Evolutionary conservation across 2,888 invertebrate species (phyloP), one percentile per base, ranked within the genome.

Genomic region (Sesia bembeciformis): DNA sequence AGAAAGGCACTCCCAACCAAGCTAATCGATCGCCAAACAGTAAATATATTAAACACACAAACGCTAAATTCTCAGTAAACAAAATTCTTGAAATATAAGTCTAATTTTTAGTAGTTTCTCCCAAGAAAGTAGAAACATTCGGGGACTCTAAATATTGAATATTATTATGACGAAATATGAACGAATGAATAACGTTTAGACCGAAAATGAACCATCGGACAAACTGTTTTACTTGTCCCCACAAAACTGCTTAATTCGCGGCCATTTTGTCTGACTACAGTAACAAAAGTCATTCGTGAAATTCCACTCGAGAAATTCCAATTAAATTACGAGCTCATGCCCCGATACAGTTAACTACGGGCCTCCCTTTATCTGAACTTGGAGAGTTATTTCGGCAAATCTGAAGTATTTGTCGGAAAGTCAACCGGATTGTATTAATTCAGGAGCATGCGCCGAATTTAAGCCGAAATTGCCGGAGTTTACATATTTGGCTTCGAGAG

Each of bases 251-350:
- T 23, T 23, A 23, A 68, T 67, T 60, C 56, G 60, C 51, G 51
- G 63, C 60, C 63, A 67, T 67, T 72, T 50, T 64, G 62, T 23
- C 51, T 54, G 52, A 42, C 78, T 78, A 74, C 68, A 74, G 67
- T 59, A 61, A 75, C 76, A 72, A 77, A 76, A 76, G 78, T 80
- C 76, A 81, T 79, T 79, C 72, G 64, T 67, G 71, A 74, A 80
- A 84, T 83, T 80, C 74, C 78, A 68, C 70, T 73, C 66, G 67
- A 71, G 75, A 81, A 78, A 80, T 81, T 79, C 76, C 79, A 82
- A 84, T 84, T 84, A 77, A 81, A 82, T 82, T 75, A 78, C 68
- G 23, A 72, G 66, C 66, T 68, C 56, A 54, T 52, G 65, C 60
- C 65, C 64, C 70, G 72, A 77, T 76, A 78, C 70, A 71, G 69